Conservation (phyloP, 2,113 vertebrate genomes). For the Tympanuchus pallidicinctus region DNA sequence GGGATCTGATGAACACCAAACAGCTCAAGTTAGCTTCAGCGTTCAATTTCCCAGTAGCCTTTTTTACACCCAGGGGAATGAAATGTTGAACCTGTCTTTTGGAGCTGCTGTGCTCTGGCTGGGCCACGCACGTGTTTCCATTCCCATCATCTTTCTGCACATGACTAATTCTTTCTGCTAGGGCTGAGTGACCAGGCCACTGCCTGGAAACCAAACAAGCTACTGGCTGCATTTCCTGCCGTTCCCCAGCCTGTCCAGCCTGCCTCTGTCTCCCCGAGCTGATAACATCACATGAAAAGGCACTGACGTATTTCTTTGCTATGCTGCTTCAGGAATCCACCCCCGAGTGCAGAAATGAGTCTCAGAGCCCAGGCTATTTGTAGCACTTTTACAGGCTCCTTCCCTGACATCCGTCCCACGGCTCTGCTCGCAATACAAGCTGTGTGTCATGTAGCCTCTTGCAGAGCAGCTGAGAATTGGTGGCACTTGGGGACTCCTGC, state of each 20-base stretch:
- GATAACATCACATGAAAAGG: neutral
- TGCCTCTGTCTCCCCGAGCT: neutral
- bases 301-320: neutral
- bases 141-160: neutral
- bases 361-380: neutral
- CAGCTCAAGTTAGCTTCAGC: neutral
- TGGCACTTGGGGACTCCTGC: neutral
- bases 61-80: neutral
- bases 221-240: slow-evolving; percentile 38
- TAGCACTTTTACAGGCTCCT: neutral
- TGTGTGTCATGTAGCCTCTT: neutral
- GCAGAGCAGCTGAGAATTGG: neutral
- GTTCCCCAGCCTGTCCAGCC: neutral
- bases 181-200: neutral
- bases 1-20: neutral
- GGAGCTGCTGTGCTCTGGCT: neutral
- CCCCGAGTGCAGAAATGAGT: neutral
- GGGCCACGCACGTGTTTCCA: neutral
- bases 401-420: neutral
- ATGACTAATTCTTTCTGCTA: slow-evolving; percentile 54
- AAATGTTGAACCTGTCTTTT: neutral
- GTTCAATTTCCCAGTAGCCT: neutral
- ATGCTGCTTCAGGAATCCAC: neutral
- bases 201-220: slow-evolving; percentile 30
- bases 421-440: neutral